Evolutionary conservation across 2,888 invertebrate species (phyloP), one percentile per base, ranked within the genome.

Genomic region (Eupeodes luniger): DNA sequence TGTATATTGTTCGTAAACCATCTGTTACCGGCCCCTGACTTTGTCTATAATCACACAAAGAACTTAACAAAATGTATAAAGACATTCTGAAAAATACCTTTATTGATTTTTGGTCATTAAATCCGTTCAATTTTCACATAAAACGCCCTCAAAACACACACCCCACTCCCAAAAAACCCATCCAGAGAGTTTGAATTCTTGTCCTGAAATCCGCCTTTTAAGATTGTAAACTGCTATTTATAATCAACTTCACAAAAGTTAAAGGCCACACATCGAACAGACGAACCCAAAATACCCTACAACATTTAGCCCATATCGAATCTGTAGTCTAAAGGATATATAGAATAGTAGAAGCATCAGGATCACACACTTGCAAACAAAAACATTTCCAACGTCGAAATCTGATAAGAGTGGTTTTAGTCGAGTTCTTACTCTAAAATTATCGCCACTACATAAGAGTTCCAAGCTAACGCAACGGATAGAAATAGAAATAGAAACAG

Each of bases 171-270:
- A 40, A 77, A 70, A 27, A 66, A 27, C 34, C 47, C 10, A 64
- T 59, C 4, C 14, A 19, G 27, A 27, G 27, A 27, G 1, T 19
- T 12, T 62, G 14, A 27, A 19, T 14, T 59, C 49, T 11, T 59
- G 55, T 11, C 16, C 47, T 36, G 40, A 12, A 62, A 40, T n/a
- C 53, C 36, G 47, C 16, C 47, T 82, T 84, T 77, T 49, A 86
- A 89, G 83, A 81, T 90, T 89, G 57, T 86, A 53, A 69, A 81
- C 86, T 87, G 81, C 85, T 89, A 85, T 89, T 89, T 89, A 85
- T 89, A 90, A 89, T 89, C 89, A 89, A 89, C 83, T 89, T 79
- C 80, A 69, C 61, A 53, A 70, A 72, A 78, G 74, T 72, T 62
- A 61, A 66, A 78, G 47, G 70, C 27, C 66, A 66, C 27, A 16